Percentiles rank a stretch among this genome's conserved stretches.
These are phyloP conservation scores for Macrophya alboannulata DNA, from an alignment of 2,888 invertebrate species.

Conservation along the genomic window DNA sequence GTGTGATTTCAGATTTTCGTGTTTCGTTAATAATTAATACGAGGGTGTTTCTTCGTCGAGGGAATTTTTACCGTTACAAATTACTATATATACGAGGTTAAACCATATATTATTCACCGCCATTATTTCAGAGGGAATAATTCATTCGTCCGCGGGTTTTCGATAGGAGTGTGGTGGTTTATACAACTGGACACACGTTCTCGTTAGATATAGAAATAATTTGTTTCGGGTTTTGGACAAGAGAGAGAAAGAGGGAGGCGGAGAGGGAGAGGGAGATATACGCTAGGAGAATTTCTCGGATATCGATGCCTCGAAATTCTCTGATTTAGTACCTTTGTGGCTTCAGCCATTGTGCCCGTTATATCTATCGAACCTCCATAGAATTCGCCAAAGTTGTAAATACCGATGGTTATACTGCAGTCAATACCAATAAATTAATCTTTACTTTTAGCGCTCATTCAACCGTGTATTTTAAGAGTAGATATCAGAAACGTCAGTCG, in stretches of 20 bases:
- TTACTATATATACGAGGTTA: background rate
- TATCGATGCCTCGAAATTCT: constrained; percentile 34
- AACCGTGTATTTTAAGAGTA: constrained; percentile 28
- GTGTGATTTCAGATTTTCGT: background rate
- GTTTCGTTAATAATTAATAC: background rate
- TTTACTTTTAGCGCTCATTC: constrained; percentile 26
- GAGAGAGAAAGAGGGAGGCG: background rate
- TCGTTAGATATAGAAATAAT: background rate
- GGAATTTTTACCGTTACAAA: background rate
- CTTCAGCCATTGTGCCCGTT: constrained; percentile 42
- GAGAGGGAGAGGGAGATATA: background rate
- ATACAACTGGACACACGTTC: background rate
- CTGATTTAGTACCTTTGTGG: constrained; percentile 44
- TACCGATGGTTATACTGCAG: constrained; percentile 33
- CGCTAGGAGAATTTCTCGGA: background rate
- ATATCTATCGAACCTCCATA: background rate
- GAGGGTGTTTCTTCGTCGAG: background rate
- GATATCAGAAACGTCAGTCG: constrained; percentile 20
- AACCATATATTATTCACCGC: background rate
- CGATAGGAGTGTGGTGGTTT: background rate
- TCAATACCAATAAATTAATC: constrained; percentile 22
- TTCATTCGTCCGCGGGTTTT: constrained; percentile 17
- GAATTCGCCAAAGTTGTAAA: constrained; percentile 48
- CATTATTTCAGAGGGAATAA: background rate
- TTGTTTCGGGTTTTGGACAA: constrained; percentile 34